A percentile compares a stretch with the other conserved stretches of the same genome.
Conservation (phyloP, 2,797 vertebrate genomes). For the Acipenser transmontanus region DNA sequence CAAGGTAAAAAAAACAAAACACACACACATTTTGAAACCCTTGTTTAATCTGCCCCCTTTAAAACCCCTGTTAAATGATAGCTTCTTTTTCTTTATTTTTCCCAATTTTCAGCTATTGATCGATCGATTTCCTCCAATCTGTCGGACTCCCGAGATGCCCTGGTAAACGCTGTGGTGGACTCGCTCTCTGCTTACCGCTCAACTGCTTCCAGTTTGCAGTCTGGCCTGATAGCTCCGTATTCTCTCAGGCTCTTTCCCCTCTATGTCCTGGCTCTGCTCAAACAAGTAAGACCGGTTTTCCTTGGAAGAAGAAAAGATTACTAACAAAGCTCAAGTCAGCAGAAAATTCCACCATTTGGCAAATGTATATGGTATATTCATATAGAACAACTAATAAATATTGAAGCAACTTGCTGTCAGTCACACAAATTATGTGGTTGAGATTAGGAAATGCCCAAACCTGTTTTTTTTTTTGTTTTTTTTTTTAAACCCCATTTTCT, state of each 20-base stretch:
- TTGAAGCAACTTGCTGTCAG: too few species aligned
- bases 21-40: too few species aligned
- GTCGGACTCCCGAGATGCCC: constrained; percentile 87
- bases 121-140: constrained; percentile 83
- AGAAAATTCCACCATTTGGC: too few species aligned
- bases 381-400: too few species aligned
- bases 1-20: too few species aligned
- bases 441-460: too few species aligned
- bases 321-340: too few species aligned
- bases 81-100: neutral
- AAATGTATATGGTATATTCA: too few species aligned
- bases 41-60: too few species aligned
- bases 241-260: constrained; percentile 83
- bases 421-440: too few species aligned
- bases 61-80: neutral
- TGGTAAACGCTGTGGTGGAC: constrained; percentile 88
- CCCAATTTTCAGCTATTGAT: constrained; percentile 72
- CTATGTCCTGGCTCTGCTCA: constrained; percentile 86
- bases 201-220: constrained; percentile 74
- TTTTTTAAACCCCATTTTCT: too few species aligned
- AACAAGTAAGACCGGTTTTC: constrained; percentile 68
- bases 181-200: constrained; percentile 73
- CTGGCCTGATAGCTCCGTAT: constrained; percentile 71
- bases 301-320: neutral
- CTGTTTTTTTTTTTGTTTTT: too few species aligned